A percentile compares a stretch with the other conserved stretches of the same genome.
Evolutionary conservation across 2,888 invertebrate genomes (phyloP).

Genomic region (Trissonchulus latispiculum): DNA sequence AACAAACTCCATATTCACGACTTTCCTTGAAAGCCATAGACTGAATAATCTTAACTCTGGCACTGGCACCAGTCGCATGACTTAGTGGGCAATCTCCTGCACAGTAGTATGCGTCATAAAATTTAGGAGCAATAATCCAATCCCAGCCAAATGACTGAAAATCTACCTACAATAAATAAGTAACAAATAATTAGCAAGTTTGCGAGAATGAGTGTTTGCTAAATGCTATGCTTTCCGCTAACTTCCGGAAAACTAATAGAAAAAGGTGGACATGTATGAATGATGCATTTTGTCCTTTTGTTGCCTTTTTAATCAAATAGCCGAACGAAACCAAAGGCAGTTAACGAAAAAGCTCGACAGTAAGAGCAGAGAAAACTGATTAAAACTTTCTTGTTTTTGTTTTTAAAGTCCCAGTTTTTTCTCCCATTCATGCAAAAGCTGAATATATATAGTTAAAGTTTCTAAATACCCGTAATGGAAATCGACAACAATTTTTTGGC

Average conservation of each 20-base stretch:
- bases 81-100: conserved; percentile 54
- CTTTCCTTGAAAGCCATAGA: not conserved
- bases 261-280: not conserved
- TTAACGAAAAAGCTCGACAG: too few species aligned
- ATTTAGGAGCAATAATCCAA: conserved; percentile 86
- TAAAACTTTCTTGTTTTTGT: too few species aligned
- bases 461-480: not conserved
- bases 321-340: too few species aligned
- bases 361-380: too few species aligned
- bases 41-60: not conserved
- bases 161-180: conserved; percentile 56
- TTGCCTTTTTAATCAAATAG: too few species aligned
- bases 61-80: not conserved
- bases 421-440: too few species aligned
- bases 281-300: too few species aligned
- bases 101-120: conserved; percentile 87
- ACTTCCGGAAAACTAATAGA: not conserved
- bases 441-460: too few species aligned
- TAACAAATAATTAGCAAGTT: not conserved
- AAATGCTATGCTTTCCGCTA: too few species aligned
- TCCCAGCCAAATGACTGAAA: conserved; percentile 91
- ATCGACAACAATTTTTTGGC: conserved; percentile 3
- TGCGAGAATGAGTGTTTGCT: too few species aligned
- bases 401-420: too few species aligned
- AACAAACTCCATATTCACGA: not conserved